Conservation (phyloP, 30 jellyfish, hydroid and myxozoan species). For the Calvadosia cruxmelitensis region DNA sequence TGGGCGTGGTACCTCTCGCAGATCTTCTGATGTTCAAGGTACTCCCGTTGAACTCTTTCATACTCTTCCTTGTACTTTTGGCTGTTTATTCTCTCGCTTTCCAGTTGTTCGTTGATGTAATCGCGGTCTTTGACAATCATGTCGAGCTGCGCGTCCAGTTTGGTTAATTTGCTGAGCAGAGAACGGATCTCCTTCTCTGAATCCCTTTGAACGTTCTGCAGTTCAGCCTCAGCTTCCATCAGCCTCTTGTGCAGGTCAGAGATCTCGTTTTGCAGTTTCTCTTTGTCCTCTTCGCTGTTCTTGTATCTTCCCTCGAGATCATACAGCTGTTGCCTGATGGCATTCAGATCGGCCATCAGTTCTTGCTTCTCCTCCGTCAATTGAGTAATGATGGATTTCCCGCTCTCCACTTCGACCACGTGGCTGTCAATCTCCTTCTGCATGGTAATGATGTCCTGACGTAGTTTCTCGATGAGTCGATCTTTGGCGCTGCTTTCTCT, state of each 20-base stretch:
- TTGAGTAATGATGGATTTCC: constrained; percentile 50
- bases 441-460: constrained; percentile 47
- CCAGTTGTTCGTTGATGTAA: constrained; percentile 83
- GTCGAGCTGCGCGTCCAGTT: constrained; percentile 76
- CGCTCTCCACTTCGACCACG: constrained; percentile 46
- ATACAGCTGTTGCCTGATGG: constrained; percentile 59
- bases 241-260: constrained; percentile 46
- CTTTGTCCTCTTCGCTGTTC: constrained; percentile 77
- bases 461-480: constrained; percentile 62
- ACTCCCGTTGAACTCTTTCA: constrained; percentile 95
- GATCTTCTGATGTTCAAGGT: constrained; percentile 93
- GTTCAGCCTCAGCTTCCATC: constrained; percentile 83
- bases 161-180: constrained; percentile 40
- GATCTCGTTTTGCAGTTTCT: constrained; percentile 37
- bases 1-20: constrained; percentile 90
- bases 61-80: constrained; percentile 85
- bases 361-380: constrained; percentile 81
- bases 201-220: constrained; percentile 68
- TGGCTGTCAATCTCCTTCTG: constrained; percentile 43
- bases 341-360: constrained; percentile 43
- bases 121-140: constrained; percentile 81
- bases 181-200: constrained; percentile 74
- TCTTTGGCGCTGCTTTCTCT: constrained; percentile 75
- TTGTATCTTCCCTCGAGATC: constrained; percentile 75
- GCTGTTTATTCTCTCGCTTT: constrained; percentile 61